Percentiles rank a stretch among this genome's conserved stretches.
These are phyloP conservation scores for Melanogrammus aeglefinus DNA, from an alignment of 2,797 vertebrate genomes.

Conservation along the genomic window DNA sequence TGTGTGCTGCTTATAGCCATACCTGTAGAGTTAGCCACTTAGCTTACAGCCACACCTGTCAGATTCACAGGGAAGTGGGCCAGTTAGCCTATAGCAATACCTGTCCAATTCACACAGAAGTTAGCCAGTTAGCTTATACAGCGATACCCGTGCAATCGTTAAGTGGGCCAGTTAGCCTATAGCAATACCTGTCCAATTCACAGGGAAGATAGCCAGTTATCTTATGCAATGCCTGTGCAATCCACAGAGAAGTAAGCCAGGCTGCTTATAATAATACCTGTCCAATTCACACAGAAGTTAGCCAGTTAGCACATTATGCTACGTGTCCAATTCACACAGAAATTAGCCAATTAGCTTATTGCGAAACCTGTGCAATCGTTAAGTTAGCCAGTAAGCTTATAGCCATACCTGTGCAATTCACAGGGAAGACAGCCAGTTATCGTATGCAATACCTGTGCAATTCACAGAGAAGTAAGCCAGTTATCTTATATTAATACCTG, in stretches of 20 bases:
- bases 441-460: too few species aligned
- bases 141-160: too few species aligned
- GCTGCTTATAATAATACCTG: constrained; percentile 51
- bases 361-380: background rate
- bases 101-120: constrained; percentile 10
- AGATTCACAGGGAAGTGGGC: background rate
- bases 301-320: constrained; percentile 37
- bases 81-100: constrained; percentile 55
- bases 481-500: too few species aligned
- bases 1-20: too few species aligned
- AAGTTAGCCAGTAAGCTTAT: too few species aligned
- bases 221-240: background rate
- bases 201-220: too few species aligned
- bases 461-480: too few species aligned
- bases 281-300: constrained; percentile 19
- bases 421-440: too few species aligned
- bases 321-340: background rate
- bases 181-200: too few species aligned
- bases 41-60: background rate
- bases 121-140: constrained; percentile 56
- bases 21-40: too few species aligned
- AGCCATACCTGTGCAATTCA: too few species aligned
- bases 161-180: too few species aligned
- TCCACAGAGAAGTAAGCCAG: background rate
- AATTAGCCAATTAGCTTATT: background rate